These are phyloP conservation scores for Spheniscus humboldti DNA, from an alignment of 2,797 vertebrate species.

Conservation along the genomic window DNA sequence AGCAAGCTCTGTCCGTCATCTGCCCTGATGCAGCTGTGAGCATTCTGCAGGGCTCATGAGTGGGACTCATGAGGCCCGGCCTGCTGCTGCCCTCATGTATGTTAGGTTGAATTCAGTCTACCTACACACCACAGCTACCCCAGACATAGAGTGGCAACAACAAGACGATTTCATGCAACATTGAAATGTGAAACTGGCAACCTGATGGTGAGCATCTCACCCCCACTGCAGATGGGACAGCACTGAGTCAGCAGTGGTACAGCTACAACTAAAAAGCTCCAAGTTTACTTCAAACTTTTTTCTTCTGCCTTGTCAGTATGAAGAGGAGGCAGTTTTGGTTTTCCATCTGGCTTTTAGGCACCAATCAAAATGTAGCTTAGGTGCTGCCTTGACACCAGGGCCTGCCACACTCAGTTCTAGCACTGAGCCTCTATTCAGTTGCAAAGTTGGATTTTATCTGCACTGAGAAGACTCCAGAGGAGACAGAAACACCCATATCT, in stretches of 20 bases:
- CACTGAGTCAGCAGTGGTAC: not conserved
- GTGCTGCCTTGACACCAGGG: not conserved
- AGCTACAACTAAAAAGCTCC: not conserved
- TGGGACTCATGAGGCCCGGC: not conserved
- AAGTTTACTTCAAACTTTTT: not conserved
- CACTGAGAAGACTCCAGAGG: not conserved
- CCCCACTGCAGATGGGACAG: not conserved
- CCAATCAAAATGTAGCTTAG: not conserved
- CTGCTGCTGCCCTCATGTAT: rapidly evolving
- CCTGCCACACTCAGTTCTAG: not conserved
- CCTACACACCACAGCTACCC: not conserved
- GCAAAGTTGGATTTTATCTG: not conserved
- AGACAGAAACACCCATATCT: not conserved
- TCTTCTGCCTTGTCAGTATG: rapidly evolving
- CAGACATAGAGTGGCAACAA: rapidly evolving
- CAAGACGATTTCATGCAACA: not conserved
- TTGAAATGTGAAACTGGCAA: rapidly evolving
- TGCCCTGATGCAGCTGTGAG: not conserved
- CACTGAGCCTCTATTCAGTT: not conserved
- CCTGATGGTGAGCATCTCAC: not conserved
- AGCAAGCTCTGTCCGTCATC: not conserved
- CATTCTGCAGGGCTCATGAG: not conserved
- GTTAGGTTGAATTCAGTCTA: not conserved
- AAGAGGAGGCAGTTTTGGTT: not conserved
- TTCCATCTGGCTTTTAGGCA: not conserved